phyloP scores from a whole-genome alignment of 2,113 vertebrate species.

The Alouatta palliata region DNA sequence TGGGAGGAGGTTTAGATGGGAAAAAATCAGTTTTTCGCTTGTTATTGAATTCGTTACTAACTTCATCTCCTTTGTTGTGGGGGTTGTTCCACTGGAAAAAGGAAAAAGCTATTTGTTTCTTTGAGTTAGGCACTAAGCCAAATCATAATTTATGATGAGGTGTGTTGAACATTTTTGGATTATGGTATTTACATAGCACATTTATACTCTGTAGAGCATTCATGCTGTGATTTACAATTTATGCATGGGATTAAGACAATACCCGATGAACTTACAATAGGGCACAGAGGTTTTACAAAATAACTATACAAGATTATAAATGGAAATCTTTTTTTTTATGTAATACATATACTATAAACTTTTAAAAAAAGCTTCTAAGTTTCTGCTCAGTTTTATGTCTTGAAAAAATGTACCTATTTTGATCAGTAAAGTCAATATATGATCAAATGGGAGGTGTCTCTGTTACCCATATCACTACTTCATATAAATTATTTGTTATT shows the following conservation, averaged over 20 bases:
- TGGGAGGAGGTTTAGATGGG: background rate
- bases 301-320: background rate
- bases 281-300: background rate
- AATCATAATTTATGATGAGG: background rate
- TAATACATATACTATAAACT: background rate
- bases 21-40: background rate
- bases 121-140: background rate
- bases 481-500: background rate
- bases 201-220: background rate
- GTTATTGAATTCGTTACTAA: background rate
- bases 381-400: slow-evolving; percentile 3
- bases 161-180: background rate
- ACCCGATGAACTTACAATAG: background rate
- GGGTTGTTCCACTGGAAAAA: background rate
- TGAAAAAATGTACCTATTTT: background rate
- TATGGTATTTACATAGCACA: background rate
- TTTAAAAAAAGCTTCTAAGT: background rate
- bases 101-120: background rate
- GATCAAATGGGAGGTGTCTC: background rate
- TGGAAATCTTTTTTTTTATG: background rate
- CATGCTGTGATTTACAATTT: background rate
- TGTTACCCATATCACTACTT: background rate
- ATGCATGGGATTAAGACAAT: background rate
- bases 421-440: background rate
- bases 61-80: background rate